A percentile compares a stretch with the other conserved stretches of the same genome.
phyloP scores from a whole-genome alignment of 1,140 invertebrate genomes.

The Aphaenogaster rudis region DNA sequence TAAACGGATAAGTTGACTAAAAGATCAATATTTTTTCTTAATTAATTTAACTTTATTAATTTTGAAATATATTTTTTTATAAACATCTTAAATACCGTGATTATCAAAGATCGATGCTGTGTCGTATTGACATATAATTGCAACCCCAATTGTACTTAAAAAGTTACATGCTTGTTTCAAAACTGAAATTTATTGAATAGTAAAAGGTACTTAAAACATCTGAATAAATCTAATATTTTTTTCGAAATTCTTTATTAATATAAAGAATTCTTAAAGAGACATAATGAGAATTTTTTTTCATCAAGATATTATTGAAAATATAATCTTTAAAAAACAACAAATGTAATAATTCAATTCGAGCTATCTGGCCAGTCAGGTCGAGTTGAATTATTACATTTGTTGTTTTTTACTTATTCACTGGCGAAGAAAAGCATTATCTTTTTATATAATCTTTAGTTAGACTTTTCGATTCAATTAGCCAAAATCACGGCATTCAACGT shows the following conservation, averaged over 20 bases:
- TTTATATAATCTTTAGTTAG: not conserved
- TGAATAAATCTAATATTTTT: not conserved
- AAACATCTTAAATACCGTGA: not conserved
- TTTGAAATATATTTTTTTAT: not conserved
- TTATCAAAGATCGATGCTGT: not conserved
- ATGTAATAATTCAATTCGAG: too few species aligned
- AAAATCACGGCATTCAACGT: not conserved
- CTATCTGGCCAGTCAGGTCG: too few species aligned
- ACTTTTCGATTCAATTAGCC: not conserved
- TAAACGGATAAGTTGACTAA: constrained; percentile 63
- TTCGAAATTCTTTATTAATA: not conserved
- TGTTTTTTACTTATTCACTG: too few species aligned
- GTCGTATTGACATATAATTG: too few species aligned
- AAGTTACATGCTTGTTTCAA: not conserved
- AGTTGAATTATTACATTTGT: too few species aligned
- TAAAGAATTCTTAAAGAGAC: not conserved
- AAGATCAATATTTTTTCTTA: constrained; percentile 33
- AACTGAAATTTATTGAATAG: not conserved
- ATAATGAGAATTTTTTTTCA: not conserved
- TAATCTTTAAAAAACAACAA: not conserved
- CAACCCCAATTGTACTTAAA: too few species aligned
- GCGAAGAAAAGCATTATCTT: too few species aligned
- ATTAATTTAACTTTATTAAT: not conserved
- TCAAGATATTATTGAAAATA: not conserved
- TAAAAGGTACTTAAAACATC: not conserved